Evolutionary conservation across 1,140 invertebrate genomes (phyloP), one percentile per base, ranked within the genome.

Genomic region (Marisa cornuarietis): DNA sequence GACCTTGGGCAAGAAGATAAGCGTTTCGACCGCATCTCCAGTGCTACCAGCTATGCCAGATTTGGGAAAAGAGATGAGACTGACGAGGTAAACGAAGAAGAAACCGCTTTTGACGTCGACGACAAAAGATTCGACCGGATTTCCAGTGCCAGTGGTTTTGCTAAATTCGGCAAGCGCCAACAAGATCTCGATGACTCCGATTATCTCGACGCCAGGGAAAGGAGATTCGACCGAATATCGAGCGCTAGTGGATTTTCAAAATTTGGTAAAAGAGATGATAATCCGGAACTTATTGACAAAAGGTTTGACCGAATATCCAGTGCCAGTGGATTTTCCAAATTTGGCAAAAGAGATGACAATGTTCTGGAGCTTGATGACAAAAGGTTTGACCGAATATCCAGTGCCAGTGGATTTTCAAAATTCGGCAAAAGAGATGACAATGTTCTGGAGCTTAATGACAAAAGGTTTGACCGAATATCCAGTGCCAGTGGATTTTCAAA

Each of bases 71-170:
- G 69, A 42, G n/a, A 68, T 11, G 65, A 31, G 5, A 42, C 2
- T 11, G 54, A 58, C 8, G 54, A 58, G 11, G 16, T 9, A 58
- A 18, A 18, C 54, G 54, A 3, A 1, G 11, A 14, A 4, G 16
- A 58, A 14, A 8, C 16, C 54, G 31, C 31, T 42, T 42, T 42
- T 42, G 31, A 42, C 6, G 31, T 42, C 31, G 31, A 42, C 65
- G 26, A 68, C n/a, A 68, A 31, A 68, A 68, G 26, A 68, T 68
- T 68, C 5, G 75, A 76, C n/a, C 20, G 62, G 22, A 76, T 75
- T 13, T 22, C n/a, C 65, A 31, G 65, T 54, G n/a, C 62, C 52
- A 75, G 73, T 20, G 22, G n/a, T 0, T 68, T 68, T 68, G 65
- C 65, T 22, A 68, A 68, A 68, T 68, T 68, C 22, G 65, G 65